A percentile compares a stretch with the other conserved stretches of the same genome.
phyloP scores from a whole-genome alignment of 92 coral and sea anemone species.

The Palythoa heliodiscus region DNA sequence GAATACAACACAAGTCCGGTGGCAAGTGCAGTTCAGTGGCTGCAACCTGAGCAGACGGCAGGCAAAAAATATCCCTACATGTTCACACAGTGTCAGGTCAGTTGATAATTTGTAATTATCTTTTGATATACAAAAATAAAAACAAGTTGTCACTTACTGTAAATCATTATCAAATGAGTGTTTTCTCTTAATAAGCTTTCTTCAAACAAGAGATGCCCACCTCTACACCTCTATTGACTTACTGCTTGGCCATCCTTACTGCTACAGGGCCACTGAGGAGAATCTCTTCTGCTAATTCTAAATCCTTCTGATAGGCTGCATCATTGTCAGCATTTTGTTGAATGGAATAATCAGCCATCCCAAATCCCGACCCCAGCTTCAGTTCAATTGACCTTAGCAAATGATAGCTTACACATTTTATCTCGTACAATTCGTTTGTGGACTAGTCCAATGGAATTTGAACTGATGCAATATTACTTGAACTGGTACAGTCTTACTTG shows the following conservation, averaged over 20 bases:
- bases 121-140: neutral
- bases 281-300: constrained; percentile 80
- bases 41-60: constrained; percentile 84
- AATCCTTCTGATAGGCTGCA: constrained; percentile 87
- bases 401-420: no score
- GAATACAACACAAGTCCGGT: constrained; percentile 73
- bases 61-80: constrained; percentile 82
- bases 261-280: constrained; percentile 96
- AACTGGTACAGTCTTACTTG: no score
- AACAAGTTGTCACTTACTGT: no score
- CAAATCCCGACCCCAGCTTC: constrained; percentile 83
- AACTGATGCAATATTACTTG: no score
- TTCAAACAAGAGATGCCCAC: constrained; percentile 29
- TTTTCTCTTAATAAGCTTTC: neutral
- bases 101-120: neutral
- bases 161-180: neutral
- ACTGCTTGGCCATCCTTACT: constrained; percentile 91
- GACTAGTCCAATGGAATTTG: no score
- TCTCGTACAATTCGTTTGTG: no score
- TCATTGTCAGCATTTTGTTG: constrained; percentile 72
- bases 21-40: constrained; percentile 85
- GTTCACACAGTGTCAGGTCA: constrained; percentile 90
- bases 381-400: constrained; percentile 69
- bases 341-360: constrained; percentile 88
- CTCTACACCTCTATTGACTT: constrained; percentile 87